These are phyloP conservation scores for Rhinatrema bivittatum DNA, from an alignment of 2,797 vertebrate genomes.

Conservation along the genomic window DNA sequence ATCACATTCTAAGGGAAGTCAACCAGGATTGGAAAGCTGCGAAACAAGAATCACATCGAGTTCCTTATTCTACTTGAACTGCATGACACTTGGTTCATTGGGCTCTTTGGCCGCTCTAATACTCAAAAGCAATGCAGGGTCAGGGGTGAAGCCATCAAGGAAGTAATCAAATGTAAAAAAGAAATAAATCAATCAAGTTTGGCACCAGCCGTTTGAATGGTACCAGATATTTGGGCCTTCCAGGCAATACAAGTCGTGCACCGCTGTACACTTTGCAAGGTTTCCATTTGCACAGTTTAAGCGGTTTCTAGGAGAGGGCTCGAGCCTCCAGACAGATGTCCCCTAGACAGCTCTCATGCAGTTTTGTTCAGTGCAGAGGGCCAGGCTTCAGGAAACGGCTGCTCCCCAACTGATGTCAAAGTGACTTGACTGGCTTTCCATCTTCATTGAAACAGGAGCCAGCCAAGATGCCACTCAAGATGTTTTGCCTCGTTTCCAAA, in stretches of 20 bases:
- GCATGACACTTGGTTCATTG: neutral
- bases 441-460: constrained; percentile 45
- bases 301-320: constrained; percentile 41
- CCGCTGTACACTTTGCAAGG: constrained; percentile 41
- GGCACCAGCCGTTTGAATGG: too few relatives aligned
- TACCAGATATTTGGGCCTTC: too few relatives aligned
- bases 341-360: constrained; percentile 42
- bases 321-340: constrained; percentile 38
- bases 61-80: neutral
- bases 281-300: constrained; percentile 40
- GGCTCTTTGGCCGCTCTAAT: neutral
- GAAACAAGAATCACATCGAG: too few relatives aligned
- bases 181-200: constrained; percentile 7
- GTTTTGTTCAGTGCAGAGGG: constrained; percentile 47
- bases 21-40: too few relatives aligned
- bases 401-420: constrained; percentile 44
- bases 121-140: constrained; percentile 13
- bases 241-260: constrained; percentile 36
- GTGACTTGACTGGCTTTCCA: constrained; percentile 50
- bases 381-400: constrained; percentile 44
- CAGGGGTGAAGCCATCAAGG: constrained; percentile 22
- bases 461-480: constrained; percentile 34
- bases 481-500: constrained; percentile 39
- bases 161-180: constrained; percentile 8
- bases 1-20: too few relatives aligned